These are phyloP conservation scores for Chloroclystis v-ata DNA, from an alignment of 2,888 invertebrate species.

Conservation along the genomic window DNA sequence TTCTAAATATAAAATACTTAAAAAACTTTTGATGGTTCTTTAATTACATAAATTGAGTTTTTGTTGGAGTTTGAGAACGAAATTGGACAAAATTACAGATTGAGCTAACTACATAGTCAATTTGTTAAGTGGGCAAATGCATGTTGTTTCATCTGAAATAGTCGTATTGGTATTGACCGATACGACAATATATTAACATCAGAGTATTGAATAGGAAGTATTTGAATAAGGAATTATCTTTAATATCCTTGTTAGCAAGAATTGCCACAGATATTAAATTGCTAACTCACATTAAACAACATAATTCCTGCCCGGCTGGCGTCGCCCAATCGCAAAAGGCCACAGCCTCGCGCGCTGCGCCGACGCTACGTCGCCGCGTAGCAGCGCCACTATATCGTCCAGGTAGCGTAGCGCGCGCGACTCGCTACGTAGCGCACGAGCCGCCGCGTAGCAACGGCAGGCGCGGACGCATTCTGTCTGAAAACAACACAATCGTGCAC, in stretches of 20 bases:
- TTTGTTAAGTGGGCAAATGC: background rate
- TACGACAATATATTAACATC: too few species aligned
- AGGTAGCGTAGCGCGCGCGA: constrained; percentile 71
- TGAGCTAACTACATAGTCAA: background rate
- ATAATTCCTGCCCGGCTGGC: constrained; percentile 59
- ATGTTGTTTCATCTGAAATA: too few species aligned
- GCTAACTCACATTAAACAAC: constrained; percentile 49
- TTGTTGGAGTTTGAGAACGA: constrained; percentile 1
- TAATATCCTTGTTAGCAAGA: too few species aligned
- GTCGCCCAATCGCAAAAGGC: constrained; percentile 64
- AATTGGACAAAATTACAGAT: background rate
- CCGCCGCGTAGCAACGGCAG: constrained; percentile 61
- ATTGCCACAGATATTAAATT: too few species aligned
- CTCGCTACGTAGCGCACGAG: constrained; percentile 66
- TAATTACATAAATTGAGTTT: background rate
- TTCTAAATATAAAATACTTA: background rate
- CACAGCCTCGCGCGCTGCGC: constrained; percentile 52
- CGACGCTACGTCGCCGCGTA: constrained; percentile 68
- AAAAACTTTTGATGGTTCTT: background rate
- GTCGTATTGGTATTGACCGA: too few species aligned
- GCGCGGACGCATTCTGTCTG: constrained; percentile 63
- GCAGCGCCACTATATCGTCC: constrained; percentile 75
- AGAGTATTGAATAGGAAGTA: too few species aligned
- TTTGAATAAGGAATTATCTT: too few species aligned
- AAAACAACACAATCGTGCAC: too few species aligned